A percentile compares a stretch with the other conserved stretches of the same genome.
Evolutionary conservation across 2,113 vertebrate species (phyloP).

Genomic region (Alosa alosa): DNA sequence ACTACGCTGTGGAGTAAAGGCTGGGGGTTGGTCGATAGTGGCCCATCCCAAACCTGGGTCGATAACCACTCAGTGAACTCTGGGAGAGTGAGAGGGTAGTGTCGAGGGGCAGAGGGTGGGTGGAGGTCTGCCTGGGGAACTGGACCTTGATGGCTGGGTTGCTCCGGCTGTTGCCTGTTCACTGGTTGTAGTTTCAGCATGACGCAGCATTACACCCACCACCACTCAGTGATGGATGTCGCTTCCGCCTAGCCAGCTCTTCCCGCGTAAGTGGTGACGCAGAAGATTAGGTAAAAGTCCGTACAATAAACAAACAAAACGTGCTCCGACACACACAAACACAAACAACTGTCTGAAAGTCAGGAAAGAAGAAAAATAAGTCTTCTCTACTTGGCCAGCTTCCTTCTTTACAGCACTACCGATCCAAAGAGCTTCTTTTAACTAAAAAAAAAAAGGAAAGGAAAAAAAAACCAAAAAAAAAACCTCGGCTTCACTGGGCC

Average conservation of each 20-base stretch:
- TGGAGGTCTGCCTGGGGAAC: not conserved
- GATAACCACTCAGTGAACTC: slow-evolving; percentile 18
- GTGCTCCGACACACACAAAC: not conserved
- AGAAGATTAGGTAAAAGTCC: not conserved
- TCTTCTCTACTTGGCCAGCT: not conserved
- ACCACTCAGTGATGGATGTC: not conserved
- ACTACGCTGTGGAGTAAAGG: not conserved
- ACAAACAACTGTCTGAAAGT: not conserved
- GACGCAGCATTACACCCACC: not conserved
- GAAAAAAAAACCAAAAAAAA: not conserved
- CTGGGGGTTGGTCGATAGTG: slow-evolving; percentile 38
- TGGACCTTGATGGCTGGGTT: not conserved
- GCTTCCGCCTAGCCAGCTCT: not conserved
- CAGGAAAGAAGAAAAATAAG: not conserved
- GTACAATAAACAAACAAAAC: not conserved
- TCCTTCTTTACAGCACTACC: not conserved
- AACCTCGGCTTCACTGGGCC: not conserved
- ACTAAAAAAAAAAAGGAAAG: not conserved
- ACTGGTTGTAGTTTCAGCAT: not conserved
- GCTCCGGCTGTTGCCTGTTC: not conserved
- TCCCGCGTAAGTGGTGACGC: not conserved
- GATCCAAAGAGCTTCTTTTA: not conserved
- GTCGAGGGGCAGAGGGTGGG: not conserved
- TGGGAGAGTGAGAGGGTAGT: not conserved
- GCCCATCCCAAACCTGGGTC: slow-evolving; percentile 21